A percentile compares a stretch with the other conserved stretches of the same genome.
Conservation (phyloP, 1,140 invertebrate genomes). For the Mesaphorura yosii region DNA sequence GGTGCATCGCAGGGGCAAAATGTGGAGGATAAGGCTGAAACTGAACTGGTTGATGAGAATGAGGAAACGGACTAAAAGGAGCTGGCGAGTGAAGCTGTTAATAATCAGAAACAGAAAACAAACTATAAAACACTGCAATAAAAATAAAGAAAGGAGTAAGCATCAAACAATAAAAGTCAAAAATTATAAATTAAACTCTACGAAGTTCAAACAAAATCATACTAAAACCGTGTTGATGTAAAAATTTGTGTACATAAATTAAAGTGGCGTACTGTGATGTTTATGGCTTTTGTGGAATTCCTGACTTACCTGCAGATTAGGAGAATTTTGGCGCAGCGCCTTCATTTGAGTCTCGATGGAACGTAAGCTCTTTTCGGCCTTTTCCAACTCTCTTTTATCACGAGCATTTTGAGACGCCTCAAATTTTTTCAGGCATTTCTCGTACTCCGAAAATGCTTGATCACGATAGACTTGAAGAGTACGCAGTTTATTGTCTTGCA, state of each 20-base stretch:
- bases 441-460: slow-evolving; percentile 10
- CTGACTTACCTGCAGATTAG: slow-evolving; percentile 17
- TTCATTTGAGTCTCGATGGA: slow-evolving; percentile 21
- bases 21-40: slow-evolving; percentile 19
- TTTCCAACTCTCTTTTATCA: slow-evolving; percentile 18
- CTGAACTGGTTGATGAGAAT: slow-evolving; percentile 23
- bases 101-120: slow-evolving; percentile 15
- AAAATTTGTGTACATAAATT: not conserved
- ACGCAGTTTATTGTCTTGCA: slow-evolving; percentile 4
- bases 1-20: not conserved
- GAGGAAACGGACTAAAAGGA: slow-evolving; percentile 28
- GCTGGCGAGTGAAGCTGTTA: slow-evolving; percentile 30
- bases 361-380: slow-evolving; percentile 14
- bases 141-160: no score
- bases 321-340: slow-evolving; percentile 11
- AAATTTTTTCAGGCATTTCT: slow-evolving; percentile 14
- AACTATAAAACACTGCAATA: slow-evolving; percentile 26
- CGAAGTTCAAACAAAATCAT: no score
- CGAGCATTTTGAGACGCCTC: slow-evolving; percentile 6
- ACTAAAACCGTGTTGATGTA: no score
- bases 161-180: slow-evolving; percentile 10
- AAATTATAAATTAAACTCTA: slow-evolving; percentile 7
- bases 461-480: slow-evolving; percentile 5
- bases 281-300: no score
- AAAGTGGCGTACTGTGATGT: no score